Evolutionary conservation across 2,888 invertebrate species (phyloP), one percentile per base, ranked within the genome.

Genomic region (Tetragonisca angustula): DNA sequence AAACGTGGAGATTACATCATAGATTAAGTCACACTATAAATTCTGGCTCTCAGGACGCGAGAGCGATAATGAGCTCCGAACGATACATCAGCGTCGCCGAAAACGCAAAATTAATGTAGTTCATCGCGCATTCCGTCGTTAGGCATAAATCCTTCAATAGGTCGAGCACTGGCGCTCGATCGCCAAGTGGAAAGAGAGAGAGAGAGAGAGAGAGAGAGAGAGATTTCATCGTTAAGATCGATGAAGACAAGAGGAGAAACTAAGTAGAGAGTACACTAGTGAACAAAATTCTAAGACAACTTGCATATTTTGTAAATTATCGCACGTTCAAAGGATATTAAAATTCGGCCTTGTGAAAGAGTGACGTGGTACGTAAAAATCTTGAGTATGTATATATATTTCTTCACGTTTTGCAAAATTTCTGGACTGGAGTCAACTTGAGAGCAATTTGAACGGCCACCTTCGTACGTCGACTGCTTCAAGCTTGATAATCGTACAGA

Each of bases 81-180:
- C 89, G 89, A 85, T 86, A 85, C 82, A 85, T 89, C 87, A 89
- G 85, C 83, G 86, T 89, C 85, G 84, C 89, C 89, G 81, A 89
- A 89, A 89, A 88, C 84, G 87, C 83, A 81, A 85, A 88, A 89
- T 89, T 89, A 89, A 89, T 89, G 89, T 81, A 89, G 89, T 88
- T 82, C 85, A 87, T 88, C 83, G 83, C 59, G 82, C 82, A 77
- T 82, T 81, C 76, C 86, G 82, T 83, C 85, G 82, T 84, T 79
- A 73, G 78, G 81, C 69, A 87, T 89, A 89, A 89, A 89, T 89
- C 78, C 79, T 83, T 84, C 85, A 75, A 84, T 88, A 81, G 85
- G 74, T 76, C 80, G 43, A 43, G 73, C 77, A 69, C 65, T 36
- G 61, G 27, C 52, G 21, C 71, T 71, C 64, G 74, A 80, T 79